Conservation (phyloP, 2,888 invertebrate genomes). For the Hipparchia semele region DNA sequence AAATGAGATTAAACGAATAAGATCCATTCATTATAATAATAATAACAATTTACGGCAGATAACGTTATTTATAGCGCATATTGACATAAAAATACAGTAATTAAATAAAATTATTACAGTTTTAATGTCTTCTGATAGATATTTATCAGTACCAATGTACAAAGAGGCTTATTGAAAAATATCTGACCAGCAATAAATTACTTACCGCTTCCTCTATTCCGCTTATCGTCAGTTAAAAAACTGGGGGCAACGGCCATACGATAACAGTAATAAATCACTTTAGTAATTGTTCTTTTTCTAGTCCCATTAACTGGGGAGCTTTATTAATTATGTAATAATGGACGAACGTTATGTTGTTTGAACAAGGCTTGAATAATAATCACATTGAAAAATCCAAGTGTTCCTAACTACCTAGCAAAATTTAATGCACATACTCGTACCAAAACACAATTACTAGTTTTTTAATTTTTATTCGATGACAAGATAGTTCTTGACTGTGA, state of each 20-base stretch:
- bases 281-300: constrained; percentile 48
- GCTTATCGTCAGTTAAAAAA: constrained; percentile 67
- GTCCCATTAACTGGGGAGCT: constrained; percentile 34
- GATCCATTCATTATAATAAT: not conserved
- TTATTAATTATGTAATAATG: constrained; percentile 39
- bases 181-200: constrained; percentile 56
- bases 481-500: too few relatives aligned
- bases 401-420: constrained; percentile 8
- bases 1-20: too few relatives aligned
- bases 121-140: constrained; percentile 43
- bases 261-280: constrained; percentile 67
- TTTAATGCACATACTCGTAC: too few relatives aligned
- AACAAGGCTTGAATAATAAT: constrained; percentile 24
- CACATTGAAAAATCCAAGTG: not conserved
- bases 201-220: constrained; percentile 59
- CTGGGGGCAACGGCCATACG: constrained; percentile 55
- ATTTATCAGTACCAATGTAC: constrained; percentile 38
- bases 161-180: constrained; percentile 57
- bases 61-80: constrained; percentile 30
- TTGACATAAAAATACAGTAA: constrained; percentile 39
- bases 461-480: too few relatives aligned
- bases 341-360: constrained; percentile 26
- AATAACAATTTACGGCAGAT: not conserved
- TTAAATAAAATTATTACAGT: constrained; percentile 41
- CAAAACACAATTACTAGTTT: too few relatives aligned